These are phyloP conservation scores for Tauraco erythrolophus DNA, from an alignment of 2,113 vertebrate species.

Conservation along the genomic window DNA sequence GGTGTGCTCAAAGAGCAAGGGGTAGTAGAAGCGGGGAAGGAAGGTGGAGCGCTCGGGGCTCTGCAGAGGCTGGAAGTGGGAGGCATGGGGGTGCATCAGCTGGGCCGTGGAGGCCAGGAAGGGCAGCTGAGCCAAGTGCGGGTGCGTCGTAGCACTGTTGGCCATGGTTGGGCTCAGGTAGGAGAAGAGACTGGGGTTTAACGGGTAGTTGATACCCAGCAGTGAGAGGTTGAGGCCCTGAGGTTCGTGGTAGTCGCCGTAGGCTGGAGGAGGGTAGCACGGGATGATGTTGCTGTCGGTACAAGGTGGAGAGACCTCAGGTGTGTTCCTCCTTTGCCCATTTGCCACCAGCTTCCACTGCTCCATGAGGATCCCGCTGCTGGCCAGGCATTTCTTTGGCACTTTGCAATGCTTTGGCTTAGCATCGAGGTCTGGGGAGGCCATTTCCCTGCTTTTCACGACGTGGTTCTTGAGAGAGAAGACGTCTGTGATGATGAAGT, in stretches of 20 bases:
- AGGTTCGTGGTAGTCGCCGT: slow-evolving; percentile 85
- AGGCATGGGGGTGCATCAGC: slow-evolving; percentile 82
- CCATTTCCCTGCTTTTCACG: slow-evolving; percentile 65
- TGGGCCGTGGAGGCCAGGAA: slow-evolving; percentile 88
- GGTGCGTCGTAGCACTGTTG: slow-evolving; percentile 67
- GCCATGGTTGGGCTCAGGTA: slow-evolving; percentile 87
- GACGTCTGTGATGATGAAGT: slow-evolving; percentile 83
- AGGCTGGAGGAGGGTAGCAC: slow-evolving; percentile 86
- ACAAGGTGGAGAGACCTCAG: slow-evolving; percentile 68
- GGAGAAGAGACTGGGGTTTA: slow-evolving; percentile 89
- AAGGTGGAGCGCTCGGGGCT: slow-evolving; percentile 78
- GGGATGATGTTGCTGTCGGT: slow-evolving; percentile 78
- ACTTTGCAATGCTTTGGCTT: slow-evolving; percentile 84
- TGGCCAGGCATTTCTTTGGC: slow-evolving; percentile 79
- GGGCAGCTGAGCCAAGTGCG: slow-evolving; percentile 85
- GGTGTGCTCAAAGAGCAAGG: slow-evolving; percentile 88
- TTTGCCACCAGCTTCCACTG: slow-evolving; percentile 86
- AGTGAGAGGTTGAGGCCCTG: slow-evolving; percentile 89
- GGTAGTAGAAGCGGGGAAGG: slow-evolving; percentile 90
- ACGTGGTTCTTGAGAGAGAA: slow-evolving; percentile 84
- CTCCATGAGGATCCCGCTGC: slow-evolving; percentile 80
- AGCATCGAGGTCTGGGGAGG: slow-evolving; percentile 76
- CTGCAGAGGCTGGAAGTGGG: slow-evolving; percentile 76
- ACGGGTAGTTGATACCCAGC: slow-evolving; percentile 89
- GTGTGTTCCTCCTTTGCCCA: slow-evolving; percentile 68